Conservation (phyloP, 2,888 invertebrate species). For the Ectropis crepuscularia region DNA sequence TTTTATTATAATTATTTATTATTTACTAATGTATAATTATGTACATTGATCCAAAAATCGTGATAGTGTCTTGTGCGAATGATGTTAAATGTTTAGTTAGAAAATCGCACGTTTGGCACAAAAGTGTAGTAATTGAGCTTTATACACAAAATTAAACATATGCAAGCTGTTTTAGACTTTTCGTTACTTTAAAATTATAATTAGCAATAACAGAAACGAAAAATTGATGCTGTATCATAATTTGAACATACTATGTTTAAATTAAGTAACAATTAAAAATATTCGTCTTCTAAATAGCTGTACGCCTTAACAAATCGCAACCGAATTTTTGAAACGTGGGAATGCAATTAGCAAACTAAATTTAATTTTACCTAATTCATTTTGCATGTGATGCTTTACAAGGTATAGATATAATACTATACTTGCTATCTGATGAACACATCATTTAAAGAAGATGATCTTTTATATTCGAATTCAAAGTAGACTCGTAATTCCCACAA, state of each 20-base stretch:
- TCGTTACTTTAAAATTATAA: conserved; percentile 44
- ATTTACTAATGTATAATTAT: conserved; percentile 72
- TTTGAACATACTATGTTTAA: conserved; percentile 29
- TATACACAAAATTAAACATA: conserved; percentile 56
- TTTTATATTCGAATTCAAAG: conserved; percentile 1
- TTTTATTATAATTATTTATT: conserved; percentile 53
- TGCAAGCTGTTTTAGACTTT: conserved; percentile 60
- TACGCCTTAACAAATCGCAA: conserved; percentile 17
- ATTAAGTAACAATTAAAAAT: conserved; percentile 27
- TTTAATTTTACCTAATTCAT: conserved; percentile 3
- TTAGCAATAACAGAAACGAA: conserved; percentile 35
- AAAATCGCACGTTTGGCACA: conserved; percentile 67
- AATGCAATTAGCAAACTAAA: conserved; percentile 22
- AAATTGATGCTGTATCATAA: conserved; percentile 46
- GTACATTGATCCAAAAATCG: conserved; percentile 79
- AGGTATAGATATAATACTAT: not conserved
- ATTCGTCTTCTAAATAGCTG: conserved; percentile 20
- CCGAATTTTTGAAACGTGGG: conserved; percentile 3
- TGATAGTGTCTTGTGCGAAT: conserved; percentile 56
- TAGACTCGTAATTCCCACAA: not conserved
- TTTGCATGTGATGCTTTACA: conserved; percentile 13
- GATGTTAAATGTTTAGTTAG: conserved; percentile 42
- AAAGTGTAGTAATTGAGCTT: conserved; percentile 66
- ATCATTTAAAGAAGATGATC: conserved; percentile 18
- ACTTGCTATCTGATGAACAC: conserved; percentile 22